Evolutionary conservation across 1,140 invertebrate genomes (phyloP).

Genomic region (Chironomus striatipennis): DNA sequence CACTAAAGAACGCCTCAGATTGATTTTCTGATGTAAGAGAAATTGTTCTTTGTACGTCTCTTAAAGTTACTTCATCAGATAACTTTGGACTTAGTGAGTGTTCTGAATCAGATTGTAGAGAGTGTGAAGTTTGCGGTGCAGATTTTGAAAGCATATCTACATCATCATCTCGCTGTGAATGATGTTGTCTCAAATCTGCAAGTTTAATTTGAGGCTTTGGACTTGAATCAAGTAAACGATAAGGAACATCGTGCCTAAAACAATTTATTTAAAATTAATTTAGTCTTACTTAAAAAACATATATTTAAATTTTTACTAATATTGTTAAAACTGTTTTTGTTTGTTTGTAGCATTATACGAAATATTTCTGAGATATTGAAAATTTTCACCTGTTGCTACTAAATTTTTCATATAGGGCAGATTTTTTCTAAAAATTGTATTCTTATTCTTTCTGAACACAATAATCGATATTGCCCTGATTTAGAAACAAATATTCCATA

Average conservation of each 20-base stretch:
- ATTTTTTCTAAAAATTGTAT: background rate
- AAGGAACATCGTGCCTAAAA: background rate
- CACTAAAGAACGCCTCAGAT: constrained; percentile 83
- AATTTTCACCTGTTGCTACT: constrained; percentile 1
- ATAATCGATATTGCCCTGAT: background rate
- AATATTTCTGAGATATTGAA: background rate
- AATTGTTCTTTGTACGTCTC: constrained; percentile 67
- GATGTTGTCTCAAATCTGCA: background rate
- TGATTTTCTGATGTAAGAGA: constrained; percentile 83
- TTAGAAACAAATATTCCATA: background rate
- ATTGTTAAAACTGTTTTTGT: background rate
- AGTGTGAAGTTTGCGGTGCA: constrained; percentile 39
- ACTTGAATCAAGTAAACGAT: constrained; percentile 14
- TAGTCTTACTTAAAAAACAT: too few relatives aligned
- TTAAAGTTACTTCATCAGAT: constrained; percentile 28
- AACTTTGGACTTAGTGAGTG: constrained; percentile 25
- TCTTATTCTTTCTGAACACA: background rate
- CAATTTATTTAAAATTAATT: too few relatives aligned
- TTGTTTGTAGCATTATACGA: background rate
- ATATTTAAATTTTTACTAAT: too few relatives aligned
- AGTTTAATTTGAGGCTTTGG: background rate
- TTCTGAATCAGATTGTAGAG: constrained; percentile 38
- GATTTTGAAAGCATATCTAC: constrained; percentile 41
- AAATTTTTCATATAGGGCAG: background rate
- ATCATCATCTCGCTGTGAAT: background rate